Conservation (phyloP, 92 coral and sea anemone genomes). For the Epizoanthus stellaris region DNA sequence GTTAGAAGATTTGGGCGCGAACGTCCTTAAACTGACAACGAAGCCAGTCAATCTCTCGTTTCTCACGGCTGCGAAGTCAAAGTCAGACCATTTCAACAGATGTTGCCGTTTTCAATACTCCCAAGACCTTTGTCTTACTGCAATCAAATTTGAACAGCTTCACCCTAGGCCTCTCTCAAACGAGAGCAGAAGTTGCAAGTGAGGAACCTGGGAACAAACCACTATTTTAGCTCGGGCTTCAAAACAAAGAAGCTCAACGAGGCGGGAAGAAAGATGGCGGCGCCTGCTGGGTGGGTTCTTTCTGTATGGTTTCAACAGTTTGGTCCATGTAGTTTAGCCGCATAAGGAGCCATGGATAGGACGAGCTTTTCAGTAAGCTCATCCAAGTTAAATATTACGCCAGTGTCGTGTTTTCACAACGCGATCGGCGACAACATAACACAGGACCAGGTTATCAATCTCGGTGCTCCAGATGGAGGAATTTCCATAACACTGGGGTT, state of each 20-base stretch:
- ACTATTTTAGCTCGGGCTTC: not conserved
- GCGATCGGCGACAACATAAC: conserved; percentile 16
- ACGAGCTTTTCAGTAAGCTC: conserved; percentile 9
- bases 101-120: too few species aligned
- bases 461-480: conserved; percentile 88
- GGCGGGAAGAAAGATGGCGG: conserved; percentile 32
- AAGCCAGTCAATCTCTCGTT: too few species aligned
- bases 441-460: conserved; percentile 47
- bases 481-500: conserved; percentile 90
- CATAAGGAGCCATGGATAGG: not conserved
- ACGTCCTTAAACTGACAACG: too few species aligned
- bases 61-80: too few species aligned
- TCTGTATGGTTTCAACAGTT: not conserved
- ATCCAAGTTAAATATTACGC: conserved; percentile 33
- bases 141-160: too few species aligned
- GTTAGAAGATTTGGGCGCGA: too few species aligned
- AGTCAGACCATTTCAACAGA: too few species aligned
- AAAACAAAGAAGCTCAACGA: conserved; percentile 18
- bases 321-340: not conserved
- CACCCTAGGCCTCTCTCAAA: not conserved
- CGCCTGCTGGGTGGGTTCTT: conserved; percentile 16
- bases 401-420: conserved; percentile 37
- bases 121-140: too few species aligned
- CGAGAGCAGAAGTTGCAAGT: not conserved
- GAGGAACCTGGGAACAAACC: conserved; percentile 10